phyloP scores from a whole-genome alignment of 2,888 invertebrate species.

The Drosophila borealis region DNA sequence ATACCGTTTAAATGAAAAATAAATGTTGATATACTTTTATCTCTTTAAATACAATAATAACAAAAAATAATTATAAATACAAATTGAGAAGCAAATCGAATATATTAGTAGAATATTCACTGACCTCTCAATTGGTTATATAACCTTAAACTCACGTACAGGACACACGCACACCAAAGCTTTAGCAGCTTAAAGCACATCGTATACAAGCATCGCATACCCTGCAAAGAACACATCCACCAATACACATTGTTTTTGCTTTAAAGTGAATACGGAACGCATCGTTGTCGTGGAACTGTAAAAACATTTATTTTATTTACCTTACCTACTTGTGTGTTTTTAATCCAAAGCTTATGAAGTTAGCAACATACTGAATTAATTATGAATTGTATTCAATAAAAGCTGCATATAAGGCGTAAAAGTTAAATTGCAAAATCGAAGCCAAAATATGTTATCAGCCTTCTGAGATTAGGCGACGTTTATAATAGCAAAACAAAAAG shows the following conservation, averaged over 20 bases:
- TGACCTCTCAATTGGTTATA: not conserved
- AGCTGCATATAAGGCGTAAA: conserved; percentile 5
- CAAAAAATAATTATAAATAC: not conserved
- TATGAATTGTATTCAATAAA: conserved; percentile 4
- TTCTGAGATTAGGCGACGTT: not conserved
- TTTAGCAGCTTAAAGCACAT: not conserved
- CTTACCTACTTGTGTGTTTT: not conserved
- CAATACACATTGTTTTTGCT: not conserved
- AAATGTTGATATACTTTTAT: no score
- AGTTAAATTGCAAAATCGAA: conserved; percentile 12
- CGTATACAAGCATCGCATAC: not conserved
- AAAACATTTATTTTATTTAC: conserved; percentile 4
- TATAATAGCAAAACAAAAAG: conserved; percentile 1
- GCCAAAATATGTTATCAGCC: conserved; percentile 9
- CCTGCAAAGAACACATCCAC: not conserved
- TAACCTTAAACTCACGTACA: not conserved
- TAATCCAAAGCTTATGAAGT: not conserved
- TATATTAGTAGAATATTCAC: not conserved
- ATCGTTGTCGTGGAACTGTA: no score
- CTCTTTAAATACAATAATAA: no score
- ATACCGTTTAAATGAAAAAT: no score
- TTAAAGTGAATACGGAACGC: not conserved
- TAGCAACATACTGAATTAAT: conserved; percentile 8
- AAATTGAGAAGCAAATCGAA: not conserved
- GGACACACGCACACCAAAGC: not conserved